Conservation (phyloP, 2,113 vertebrate species). For the Ciconia maguari region DNA sequence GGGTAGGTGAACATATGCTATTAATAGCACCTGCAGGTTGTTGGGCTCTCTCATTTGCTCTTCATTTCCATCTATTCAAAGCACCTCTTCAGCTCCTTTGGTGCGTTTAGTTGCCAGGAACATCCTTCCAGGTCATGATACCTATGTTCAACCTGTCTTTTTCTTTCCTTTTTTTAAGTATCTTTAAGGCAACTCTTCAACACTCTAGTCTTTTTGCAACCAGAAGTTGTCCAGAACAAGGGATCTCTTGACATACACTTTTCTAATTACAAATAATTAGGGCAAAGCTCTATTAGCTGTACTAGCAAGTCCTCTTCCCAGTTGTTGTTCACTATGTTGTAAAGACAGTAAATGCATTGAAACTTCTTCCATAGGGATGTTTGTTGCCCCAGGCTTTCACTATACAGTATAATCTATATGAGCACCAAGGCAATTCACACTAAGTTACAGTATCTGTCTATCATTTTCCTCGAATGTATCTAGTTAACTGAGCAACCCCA, state of each 20-base stretch:
- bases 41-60: background rate
- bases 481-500: background rate
- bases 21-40: background rate
- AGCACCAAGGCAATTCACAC: background rate
- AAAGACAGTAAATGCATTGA: background rate
- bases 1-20: background rate
- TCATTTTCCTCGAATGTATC: background rate
- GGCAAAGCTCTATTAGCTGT: background rate
- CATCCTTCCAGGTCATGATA: background rate
- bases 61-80: background rate
- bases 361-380: background rate
- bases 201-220: background rate
- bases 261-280: background rate
- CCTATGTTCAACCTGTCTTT: background rate
- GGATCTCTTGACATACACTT: background rate
- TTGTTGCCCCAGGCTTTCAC: background rate
- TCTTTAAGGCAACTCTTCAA: background rate
- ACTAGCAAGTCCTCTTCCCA: background rate
- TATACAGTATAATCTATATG: background rate
- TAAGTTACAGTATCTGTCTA: background rate
- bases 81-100: background rate
- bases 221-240: background rate
- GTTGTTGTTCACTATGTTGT: background rate
- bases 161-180: background rate
- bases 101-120: background rate